Evolutionary conservation across 2,888 invertebrate genomes (phyloP).

Genomic region (Lasioglossum pauxillum): DNA sequence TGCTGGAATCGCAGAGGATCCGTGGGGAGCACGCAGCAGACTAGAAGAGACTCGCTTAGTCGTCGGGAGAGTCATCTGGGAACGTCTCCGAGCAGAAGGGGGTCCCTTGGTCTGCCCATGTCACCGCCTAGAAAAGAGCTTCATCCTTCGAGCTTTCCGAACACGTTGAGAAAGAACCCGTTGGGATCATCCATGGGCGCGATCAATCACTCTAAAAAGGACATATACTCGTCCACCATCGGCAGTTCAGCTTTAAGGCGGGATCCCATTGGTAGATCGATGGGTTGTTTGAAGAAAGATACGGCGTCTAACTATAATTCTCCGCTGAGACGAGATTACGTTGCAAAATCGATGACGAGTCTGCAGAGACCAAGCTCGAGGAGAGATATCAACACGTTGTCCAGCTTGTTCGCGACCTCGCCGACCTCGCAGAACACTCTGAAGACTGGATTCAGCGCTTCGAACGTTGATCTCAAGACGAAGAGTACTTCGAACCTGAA

Average conservation of each 20-base stretch:
- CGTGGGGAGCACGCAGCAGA: constrained; percentile 86
- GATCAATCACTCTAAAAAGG: constrained; percentile 77
- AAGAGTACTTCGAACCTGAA: constrained; percentile 76
- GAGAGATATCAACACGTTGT: constrained; percentile 70
- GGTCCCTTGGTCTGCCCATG: constrained; percentile 87
- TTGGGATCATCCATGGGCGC: constrained; percentile 83
- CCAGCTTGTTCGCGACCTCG: constrained; percentile 72
- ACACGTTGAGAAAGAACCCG: constrained; percentile 88
- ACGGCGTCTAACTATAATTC: constrained; percentile 75
- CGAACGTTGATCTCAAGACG: constrained; percentile 77
- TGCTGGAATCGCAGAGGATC: constrained; percentile 87
- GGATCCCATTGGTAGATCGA: constrained; percentile 83
- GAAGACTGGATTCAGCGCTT: constrained; percentile 85
- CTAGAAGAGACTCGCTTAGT: constrained; percentile 81
- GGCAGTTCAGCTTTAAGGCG: constrained; percentile 82
- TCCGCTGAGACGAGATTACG: constrained; percentile 80
- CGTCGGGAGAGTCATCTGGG: constrained; percentile 68
- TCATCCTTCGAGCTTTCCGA: constrained; percentile 90
- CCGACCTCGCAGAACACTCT: constrained; percentile 80
- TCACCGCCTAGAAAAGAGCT: constrained; percentile 86
- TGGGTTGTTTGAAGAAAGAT: constrained; percentile 81
- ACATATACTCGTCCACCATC: constrained; percentile 68
- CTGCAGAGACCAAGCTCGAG: constrained; percentile 75
- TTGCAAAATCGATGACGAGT: constrained; percentile 82
- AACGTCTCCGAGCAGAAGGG: constrained; percentile 84